These are phyloP conservation scores for Nematolebias whitei DNA, from an alignment of 2,113 vertebrate species.

Conservation along the genomic window DNA sequence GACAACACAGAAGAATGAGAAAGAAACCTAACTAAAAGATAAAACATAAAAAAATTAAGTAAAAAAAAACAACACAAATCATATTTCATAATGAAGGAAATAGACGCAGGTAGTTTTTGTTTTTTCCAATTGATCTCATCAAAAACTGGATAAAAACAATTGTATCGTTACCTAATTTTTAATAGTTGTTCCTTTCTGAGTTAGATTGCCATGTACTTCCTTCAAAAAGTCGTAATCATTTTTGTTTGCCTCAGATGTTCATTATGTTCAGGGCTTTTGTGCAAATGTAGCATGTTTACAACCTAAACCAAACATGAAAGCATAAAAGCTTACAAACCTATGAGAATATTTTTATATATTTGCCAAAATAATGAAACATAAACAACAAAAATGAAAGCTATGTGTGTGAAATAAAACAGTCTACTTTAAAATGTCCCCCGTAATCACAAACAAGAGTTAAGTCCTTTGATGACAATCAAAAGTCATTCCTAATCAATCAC, in stretches of 20 bases:
- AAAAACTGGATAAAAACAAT: not conserved
- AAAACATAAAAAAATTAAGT: too few species aligned
- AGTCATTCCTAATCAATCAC: slow-evolving; percentile 32
- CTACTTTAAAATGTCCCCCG: slow-evolving; percentile 5
- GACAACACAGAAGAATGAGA: too few species aligned
- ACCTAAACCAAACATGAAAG: too few species aligned
- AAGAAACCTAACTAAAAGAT: too few species aligned
- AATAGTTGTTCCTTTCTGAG: not conserved
- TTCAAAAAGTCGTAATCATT: too few species aligned
- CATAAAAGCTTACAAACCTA: not conserved
- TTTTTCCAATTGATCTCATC: not conserved
- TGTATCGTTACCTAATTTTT: not conserved
- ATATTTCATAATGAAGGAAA: too few species aligned
- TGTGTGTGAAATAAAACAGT: not conserved
- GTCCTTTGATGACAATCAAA: slow-evolving; percentile 39
- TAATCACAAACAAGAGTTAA: not conserved
- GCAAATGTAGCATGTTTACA: not conserved
- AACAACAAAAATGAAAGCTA: too few species aligned
- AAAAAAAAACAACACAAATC: too few species aligned
- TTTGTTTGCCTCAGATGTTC: too few species aligned
- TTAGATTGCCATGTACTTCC: not conserved
- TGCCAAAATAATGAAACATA: not conserved
- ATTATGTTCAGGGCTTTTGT: too few species aligned
- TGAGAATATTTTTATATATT: not conserved
- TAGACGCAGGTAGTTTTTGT: too few species aligned